Percentiles rank a stretch among this genome's conserved stretches.
phyloP scores from a whole-genome alignment of 2,113 vertebrate species.

The Eclectus roratus region DNA sequence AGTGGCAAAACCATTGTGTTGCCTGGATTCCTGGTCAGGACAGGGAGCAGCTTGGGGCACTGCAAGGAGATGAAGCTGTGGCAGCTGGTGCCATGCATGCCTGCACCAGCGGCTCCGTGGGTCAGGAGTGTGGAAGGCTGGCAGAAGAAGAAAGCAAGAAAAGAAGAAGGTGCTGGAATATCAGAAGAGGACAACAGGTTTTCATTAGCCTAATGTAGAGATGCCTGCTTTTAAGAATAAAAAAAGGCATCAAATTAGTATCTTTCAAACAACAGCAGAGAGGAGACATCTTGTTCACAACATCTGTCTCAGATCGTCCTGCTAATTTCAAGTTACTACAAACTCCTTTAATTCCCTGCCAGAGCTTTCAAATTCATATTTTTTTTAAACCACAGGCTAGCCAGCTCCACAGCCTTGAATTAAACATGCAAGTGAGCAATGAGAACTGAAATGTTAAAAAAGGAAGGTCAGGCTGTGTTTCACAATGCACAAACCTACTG shows the following conservation, averaged over 20 bases:
- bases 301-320: constrained; percentile 42
- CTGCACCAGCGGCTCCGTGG: rapidly evolving
- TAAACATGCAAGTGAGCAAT: not conserved
- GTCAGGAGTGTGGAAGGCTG: not conserved
- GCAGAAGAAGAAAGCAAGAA: not conserved
- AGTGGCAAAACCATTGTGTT: not conserved
- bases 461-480: not conserved
- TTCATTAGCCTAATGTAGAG: not conserved
- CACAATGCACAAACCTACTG: not conserved
- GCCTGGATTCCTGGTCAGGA: not conserved
- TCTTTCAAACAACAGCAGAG: constrained; percentile 9
- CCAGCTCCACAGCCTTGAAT: constrained; percentile 1
- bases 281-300: not conserved
- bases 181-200: not conserved
- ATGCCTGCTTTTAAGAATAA: not conserved
- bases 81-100: not conserved
- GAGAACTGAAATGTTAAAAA: not conserved
- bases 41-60: not conserved
- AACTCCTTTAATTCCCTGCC: constrained; percentile 50
- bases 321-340: constrained; percentile 33
- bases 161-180: not conserved
- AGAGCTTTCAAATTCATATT: not conserved
- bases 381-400: constrained; percentile 24
- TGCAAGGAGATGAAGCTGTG: not conserved
- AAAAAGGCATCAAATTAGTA: not conserved